These are phyloP conservation scores for Siphamia tubifer DNA, from an alignment of 2,113 vertebrate species.

Conservation along the genomic window DNA sequence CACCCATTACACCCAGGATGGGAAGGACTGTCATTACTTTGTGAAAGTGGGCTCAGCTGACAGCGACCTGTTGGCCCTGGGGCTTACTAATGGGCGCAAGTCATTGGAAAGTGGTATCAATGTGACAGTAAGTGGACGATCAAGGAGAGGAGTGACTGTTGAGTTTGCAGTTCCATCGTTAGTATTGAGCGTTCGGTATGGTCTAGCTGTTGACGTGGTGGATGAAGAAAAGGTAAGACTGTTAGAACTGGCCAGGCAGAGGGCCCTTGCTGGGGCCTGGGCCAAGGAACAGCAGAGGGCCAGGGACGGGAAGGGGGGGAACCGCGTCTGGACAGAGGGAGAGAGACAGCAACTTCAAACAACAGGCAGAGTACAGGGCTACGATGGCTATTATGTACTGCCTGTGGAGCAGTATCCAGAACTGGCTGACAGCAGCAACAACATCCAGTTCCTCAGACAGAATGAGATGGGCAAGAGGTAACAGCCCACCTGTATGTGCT, in stretches of 20 bases:
- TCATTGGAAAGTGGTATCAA: conserved; percentile 93
- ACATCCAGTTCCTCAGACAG: conserved; percentile 99
- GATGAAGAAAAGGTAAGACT: conserved; percentile 95
- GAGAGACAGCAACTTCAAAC: conserved; percentile 96
- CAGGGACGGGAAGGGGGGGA: conserved; percentile 93
- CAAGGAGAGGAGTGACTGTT: conserved; percentile 90
- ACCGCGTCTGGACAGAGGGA: conserved; percentile 96
- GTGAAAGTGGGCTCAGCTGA: conserved; percentile 94
- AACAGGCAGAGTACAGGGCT: conserved; percentile 93
- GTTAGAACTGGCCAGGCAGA: conserved; percentile 92
- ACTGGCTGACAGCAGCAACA: conserved; percentile 99
- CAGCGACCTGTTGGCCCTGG: conserved; percentile 90
- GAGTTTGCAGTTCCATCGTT: conserved; percentile 89
- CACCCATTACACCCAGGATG: conserved; percentile 95
- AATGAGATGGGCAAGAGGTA: conserved; percentile 99
- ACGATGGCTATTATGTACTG: conserved; percentile 97
- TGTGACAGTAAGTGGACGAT: conserved; percentile 92
- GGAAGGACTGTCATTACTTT: conserved; percentile 94
- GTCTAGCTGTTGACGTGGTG: conserved; percentile 88
- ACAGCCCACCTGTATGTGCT: conserved; percentile 83
- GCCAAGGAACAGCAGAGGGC: conserved; percentile 93
- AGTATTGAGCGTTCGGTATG: conserved; percentile 92
- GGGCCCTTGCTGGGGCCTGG: conserved; percentile 92
- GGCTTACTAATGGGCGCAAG: conserved; percentile 91
- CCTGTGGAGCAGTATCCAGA: conserved; percentile 98